These are phyloP conservation scores for Nipponacmea schrenckii DNA, from an alignment of 2,888 invertebrate species.

Conservation along the genomic window DNA sequence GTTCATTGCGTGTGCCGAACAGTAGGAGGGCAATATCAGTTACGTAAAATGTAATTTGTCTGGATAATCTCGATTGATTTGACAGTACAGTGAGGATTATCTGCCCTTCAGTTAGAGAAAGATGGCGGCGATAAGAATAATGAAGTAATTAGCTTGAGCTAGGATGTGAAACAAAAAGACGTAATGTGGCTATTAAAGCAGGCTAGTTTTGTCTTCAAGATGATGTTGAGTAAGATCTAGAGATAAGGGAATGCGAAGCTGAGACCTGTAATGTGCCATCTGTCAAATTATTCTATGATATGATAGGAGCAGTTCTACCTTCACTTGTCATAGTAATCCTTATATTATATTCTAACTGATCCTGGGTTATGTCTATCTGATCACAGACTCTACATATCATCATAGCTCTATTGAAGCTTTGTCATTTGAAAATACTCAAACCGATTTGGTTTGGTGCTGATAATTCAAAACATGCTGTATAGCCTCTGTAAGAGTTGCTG, in stretches of 20 bases:
- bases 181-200: not conserved
- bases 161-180: not conserved
- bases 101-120: not conserved
- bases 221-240: not conserved
- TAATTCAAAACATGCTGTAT: too few species aligned
- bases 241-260: too few species aligned
- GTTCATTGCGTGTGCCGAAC: too few species aligned
- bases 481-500: too few species aligned
- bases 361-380: not conserved
- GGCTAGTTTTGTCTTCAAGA: slow-evolving; percentile 1
- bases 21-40: not conserved
- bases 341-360: not conserved
- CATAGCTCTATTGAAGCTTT: too few species aligned
- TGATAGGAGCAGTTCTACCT: not conserved
- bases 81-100: not conserved
- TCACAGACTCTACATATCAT: too few species aligned
- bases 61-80: slow-evolving; percentile 6
- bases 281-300: not conserved
- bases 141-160: not conserved
- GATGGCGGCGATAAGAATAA: not conserved
- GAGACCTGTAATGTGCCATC: not conserved
- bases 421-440: too few species aligned
- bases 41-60: slow-evolving; percentile 8
- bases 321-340: slow-evolving; percentile 3
- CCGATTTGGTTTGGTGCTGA: too few species aligned